phyloP scores from a whole-genome alignment of 2,113 vertebrate genomes.

The Neoarius graeffei region DNA sequence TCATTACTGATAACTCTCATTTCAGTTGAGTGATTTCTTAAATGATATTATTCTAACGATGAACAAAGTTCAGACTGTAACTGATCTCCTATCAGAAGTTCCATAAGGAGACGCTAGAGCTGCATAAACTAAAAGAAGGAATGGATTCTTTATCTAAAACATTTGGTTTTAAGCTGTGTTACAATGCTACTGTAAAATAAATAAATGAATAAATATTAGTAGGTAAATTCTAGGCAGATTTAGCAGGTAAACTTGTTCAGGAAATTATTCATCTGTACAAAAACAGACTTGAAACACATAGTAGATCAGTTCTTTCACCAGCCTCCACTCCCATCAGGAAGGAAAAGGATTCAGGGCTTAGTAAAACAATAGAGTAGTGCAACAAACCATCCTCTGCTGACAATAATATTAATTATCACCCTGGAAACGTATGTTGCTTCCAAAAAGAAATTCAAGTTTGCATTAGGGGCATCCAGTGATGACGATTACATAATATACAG shows the following conservation, averaged over 20 bases:
- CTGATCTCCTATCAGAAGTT: background rate
- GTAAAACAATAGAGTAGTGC: conserved; percentile 20
- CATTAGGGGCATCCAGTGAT: background rate
- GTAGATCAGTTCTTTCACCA: conserved; percentile 10
- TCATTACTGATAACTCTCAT: background rate
- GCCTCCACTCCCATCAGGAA: conserved; percentile 26
- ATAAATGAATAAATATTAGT: too few species aligned
- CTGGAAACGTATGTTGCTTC: conserved; percentile 4
- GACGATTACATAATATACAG: conserved; percentile 4
- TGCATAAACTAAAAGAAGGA: background rate
- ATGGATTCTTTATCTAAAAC: background rate
- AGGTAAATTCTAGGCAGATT: background rate
- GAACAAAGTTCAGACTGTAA: background rate
- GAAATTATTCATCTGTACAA: conserved; percentile 4
- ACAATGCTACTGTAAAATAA: background rate
- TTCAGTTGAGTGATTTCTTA: background rate
- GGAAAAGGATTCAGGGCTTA: conserved; percentile 5
- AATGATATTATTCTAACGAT: background rate
- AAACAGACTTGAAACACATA: background rate
- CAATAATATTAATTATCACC: conserved; percentile 34
- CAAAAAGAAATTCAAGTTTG: conserved; percentile 5
- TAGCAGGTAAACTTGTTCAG: background rate
- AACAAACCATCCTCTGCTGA: background rate
- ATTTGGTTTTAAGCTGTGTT: background rate
- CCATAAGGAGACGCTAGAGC: background rate